Conservation (phyloP, 1,140 invertebrate genomes). For the Brachionus asplanchnoidis region DNA sequence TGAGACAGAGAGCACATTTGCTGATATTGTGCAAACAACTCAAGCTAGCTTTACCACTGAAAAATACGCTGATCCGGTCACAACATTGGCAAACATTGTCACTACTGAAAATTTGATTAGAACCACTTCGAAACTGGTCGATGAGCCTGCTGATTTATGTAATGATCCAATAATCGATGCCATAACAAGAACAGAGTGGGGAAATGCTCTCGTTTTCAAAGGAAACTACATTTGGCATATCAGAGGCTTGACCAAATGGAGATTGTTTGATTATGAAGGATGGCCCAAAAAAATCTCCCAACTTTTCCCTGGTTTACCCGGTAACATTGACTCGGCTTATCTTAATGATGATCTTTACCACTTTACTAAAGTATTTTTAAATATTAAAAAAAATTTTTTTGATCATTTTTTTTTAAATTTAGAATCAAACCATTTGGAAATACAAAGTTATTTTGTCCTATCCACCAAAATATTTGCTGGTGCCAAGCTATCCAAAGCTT, state of each 20-base stretch:
- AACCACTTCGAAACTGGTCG: neutral
- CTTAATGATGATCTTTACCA: constrained; percentile 29
- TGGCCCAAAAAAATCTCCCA: constrained; percentile 36
- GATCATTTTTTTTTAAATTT: neutral
- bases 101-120: neutral
- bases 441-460: constrained; percentile 33
- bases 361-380: constrained; percentile 18
- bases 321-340: constrained; percentile 20
- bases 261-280: constrained; percentile 42
- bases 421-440: constrained; percentile 40
- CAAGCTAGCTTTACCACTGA: neutral
- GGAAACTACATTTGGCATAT: constrained; percentile 40
- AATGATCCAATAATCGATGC: constrained; percentile 37
- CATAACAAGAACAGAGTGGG: constrained; percentile 38
- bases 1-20: neutral
- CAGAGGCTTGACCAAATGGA: constrained; percentile 35
- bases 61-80: neutral
- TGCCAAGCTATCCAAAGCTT: constrained; percentile 24
- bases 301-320: constrained; percentile 19
- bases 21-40: neutral
- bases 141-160: constrained; percentile 34
- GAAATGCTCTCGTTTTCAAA: constrained; percentile 38
- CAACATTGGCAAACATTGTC: neutral
- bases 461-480: constrained; percentile 34
- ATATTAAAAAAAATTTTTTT: neutral